Base-by-base conservation (phyloP, 2,888 invertebrate species). In the Drosophila tripunctata region DNA sequence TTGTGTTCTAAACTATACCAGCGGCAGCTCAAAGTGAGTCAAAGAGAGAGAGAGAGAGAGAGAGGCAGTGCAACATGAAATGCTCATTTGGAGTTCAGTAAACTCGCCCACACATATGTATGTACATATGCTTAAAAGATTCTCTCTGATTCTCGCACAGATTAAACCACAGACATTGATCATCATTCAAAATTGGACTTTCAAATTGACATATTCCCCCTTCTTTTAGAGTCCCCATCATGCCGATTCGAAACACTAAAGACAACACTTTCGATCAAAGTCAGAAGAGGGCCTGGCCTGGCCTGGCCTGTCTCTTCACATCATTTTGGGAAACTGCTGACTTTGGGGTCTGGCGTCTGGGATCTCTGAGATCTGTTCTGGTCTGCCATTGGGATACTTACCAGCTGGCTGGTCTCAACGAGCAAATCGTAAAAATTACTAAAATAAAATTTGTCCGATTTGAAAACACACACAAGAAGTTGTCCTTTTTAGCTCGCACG, bases 211-310 rank as follows among this genome's bases (percentile, higher is more conserved):
- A 78, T 58, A 45, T 66, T 57, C 36, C 50, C 52, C 12, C n/a
- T n/a, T n/a, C n/a, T n/a, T n/a, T n/a, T n/a, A n/a, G n/a, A n/a
- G n/a, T 24, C 8, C 36, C 27, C 17, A 31, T 12, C 6, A n/a
- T n/a, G n/a, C n/a, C n/a, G n/a, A n/a, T 43, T 22, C 27, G 10
- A 27, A 27, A 27, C 27, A 15, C 24, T 12, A 44, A 7, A 3
- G 21, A 44, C 60, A 60, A 78, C 64, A 82, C 78, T 74, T 80
- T 84, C 71, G 52, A 80, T 84, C 81, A 74, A 80, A 83, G 60
- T 73, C 84, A 73, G 36, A 50, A 47, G 38, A 10, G 27, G 8
- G 10, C 10, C 27, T 27, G 27, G 8, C 10, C 21, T 21, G 21
- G 3, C 21, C 21, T 4, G 33, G 41, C 19, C 50, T 56, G 57